A percentile compares a stretch with the other conserved stretches of the same genome.
Conservation (phyloP, 2,113 vertebrate genomes). For the Catharus minimus region DNA sequence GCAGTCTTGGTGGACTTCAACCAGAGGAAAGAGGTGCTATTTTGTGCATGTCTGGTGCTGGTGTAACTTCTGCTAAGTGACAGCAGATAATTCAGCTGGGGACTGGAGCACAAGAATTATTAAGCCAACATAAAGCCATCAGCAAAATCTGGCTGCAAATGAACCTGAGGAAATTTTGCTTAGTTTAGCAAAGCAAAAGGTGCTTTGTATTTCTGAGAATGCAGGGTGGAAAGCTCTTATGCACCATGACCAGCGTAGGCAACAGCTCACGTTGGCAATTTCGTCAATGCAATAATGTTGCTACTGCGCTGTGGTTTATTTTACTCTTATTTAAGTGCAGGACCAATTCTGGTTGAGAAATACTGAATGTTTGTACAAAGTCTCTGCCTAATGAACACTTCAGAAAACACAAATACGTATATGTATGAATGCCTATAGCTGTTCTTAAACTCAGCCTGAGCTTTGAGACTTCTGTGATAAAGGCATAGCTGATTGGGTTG, state of each 20-base stretch:
- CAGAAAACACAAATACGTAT: background rate
- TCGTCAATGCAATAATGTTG: background rate
- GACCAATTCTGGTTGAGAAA: background rate
- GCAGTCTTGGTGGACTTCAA: background rate
- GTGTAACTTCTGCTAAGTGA: background rate
- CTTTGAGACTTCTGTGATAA: background rate
- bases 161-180: background rate
- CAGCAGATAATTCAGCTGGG: background rate
- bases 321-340: background rate
- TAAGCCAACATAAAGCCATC: background rate
- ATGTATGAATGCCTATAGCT: background rate
- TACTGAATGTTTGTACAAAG: background rate
- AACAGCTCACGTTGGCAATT: background rate
- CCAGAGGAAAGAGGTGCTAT: background rate
- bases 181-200: background rate
- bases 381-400: background rate
- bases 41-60: background rate
- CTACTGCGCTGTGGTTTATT: background rate
- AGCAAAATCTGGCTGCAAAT: background rate
- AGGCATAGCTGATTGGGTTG: background rate
- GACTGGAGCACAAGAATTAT: background rate
- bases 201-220: background rate
- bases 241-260: rapidly evolving
- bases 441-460: background rate
- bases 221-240: background rate